These are phyloP conservation scores for Troides oblongomaculatus DNA, from an alignment of 2,888 invertebrate species.

Conservation along the genomic window DNA sequence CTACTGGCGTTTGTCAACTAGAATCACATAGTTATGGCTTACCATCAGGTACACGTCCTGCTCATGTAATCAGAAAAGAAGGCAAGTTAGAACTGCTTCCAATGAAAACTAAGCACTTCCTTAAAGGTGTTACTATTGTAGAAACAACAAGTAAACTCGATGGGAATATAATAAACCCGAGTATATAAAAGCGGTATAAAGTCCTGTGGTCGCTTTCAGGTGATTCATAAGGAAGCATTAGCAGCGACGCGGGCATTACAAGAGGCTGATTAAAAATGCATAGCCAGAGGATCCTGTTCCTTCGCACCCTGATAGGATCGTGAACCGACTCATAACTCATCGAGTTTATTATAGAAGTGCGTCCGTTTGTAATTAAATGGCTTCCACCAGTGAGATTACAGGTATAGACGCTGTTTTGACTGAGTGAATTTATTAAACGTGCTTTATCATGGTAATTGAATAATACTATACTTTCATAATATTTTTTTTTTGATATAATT, in stretches of 20 bases:
- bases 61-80: too few species aligned
- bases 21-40: too few species aligned
- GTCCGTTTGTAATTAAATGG: constrained; percentile 12
- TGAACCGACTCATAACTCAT: constrained; percentile 21
- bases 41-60: too few species aligned
- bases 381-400: constrained; percentile 7
- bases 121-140: too few species aligned
- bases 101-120: too few species aligned
- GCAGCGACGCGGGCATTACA: constrained; percentile 12
- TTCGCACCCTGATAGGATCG: constrained; percentile 18
- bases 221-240: constrained; percentile 21
- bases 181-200: neutral
- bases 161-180: too few species aligned
- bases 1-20: too few species aligned
- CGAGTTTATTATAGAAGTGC: constrained; percentile 20
- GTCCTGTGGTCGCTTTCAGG: constrained; percentile 6
- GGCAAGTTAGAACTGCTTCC: too few species aligned
- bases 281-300: constrained; percentile 24
- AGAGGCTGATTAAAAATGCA: constrained; percentile 26
- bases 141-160: too few species aligned
- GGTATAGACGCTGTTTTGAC: constrained; percentile 9
- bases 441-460: neutral
- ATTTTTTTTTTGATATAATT: too few species aligned
- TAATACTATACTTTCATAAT: too few species aligned
- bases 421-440: constrained; percentile 3